A percentile compares a stretch with the other conserved stretches of the same genome.
These are phyloP conservation scores for Argynnis bischoffii DNA, from an alignment of 2,888 invertebrate genomes.

Conservation along the genomic window DNA sequence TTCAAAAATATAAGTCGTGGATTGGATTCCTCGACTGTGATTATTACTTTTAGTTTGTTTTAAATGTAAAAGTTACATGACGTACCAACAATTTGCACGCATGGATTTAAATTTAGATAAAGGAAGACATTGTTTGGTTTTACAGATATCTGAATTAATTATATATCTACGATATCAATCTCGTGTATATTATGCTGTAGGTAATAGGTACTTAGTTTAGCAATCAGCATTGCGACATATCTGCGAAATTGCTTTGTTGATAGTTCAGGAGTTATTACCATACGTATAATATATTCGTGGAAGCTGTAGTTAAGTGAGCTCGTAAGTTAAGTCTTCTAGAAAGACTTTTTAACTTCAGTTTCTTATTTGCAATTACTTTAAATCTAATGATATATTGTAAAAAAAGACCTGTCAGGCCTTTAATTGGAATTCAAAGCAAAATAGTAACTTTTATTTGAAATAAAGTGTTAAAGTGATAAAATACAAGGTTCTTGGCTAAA, in stretches of 20 bases:
- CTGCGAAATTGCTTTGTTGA: constrained; percentile 28
- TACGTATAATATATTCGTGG: constrained; percentile 9
- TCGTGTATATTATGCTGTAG: constrained; percentile 7
- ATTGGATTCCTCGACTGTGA: too few relatives aligned
- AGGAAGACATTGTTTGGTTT: background rate
- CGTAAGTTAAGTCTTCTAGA: constrained; percentile 5
- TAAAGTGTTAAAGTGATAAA: constrained; percentile 19
- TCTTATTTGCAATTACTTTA: background rate
- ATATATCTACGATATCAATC: constrained; percentile 13
- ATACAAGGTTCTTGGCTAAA: constrained; percentile 18
- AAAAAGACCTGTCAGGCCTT: background rate
- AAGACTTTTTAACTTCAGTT: background rate
- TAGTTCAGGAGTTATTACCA: constrained; percentile 22
- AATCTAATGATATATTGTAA: background rate
- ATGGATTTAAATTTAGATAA: background rate
- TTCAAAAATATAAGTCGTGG: too few relatives aligned
- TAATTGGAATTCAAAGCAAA: too few relatives aligned
- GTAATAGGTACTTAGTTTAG: constrained; percentile 10
- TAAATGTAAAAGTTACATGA: too few relatives aligned
- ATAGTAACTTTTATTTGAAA: background rate
- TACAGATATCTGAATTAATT: constrained; percentile 4
- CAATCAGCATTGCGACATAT: constrained; percentile 22
- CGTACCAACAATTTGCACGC: too few relatives aligned
- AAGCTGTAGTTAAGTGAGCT: constrained; percentile 1
- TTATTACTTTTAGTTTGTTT: too few relatives aligned